Evolutionary conservation across 2,888 invertebrate genomes (phyloP).

Genomic region (Parnassius orleans): DNA sequence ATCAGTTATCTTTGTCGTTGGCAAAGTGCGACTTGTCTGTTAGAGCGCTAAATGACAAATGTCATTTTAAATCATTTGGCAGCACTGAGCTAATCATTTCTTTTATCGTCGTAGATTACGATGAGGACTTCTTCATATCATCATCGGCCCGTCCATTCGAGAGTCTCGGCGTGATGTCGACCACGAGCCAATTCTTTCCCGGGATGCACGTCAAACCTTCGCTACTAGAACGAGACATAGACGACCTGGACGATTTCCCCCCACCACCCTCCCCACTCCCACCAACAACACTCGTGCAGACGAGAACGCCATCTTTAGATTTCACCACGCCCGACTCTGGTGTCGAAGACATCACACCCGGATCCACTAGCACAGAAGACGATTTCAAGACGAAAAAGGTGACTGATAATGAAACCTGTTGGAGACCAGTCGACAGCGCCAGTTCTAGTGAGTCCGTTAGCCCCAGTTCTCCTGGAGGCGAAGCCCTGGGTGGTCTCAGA

Average conservation of each 20-base stretch:
- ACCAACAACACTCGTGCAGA: constrained; percentile 38
- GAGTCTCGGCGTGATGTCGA: constrained; percentile 75
- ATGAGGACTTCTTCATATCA: constrained; percentile 88
- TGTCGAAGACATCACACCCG: constrained; percentile 82
- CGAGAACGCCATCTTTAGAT: constrained; percentile 62
- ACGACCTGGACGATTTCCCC: constrained; percentile 47
- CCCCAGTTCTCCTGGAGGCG: constrained; percentile 66
- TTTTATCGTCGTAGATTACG: constrained; percentile 58
- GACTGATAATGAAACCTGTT: constrained; percentile 40
- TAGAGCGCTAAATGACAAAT: too few relatives aligned
- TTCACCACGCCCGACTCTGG: constrained; percentile 83
- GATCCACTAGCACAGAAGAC: constrained; percentile 57
- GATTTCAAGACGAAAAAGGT: constrained; percentile 54
- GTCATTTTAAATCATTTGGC: too few relatives aligned
- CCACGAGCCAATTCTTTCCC: constrained; percentile 86
- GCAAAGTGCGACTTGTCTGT: too few relatives aligned
- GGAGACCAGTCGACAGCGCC: constrained; percentile 61
- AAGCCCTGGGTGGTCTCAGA: constrained; percentile 84
- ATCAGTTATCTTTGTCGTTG: too few relatives aligned
- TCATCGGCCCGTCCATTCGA: constrained; percentile 88
- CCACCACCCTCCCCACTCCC: constrained; percentile 40
- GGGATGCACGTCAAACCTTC: constrained; percentile 73
- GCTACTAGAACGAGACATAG: constrained; percentile 45
- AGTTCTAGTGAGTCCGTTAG: constrained; percentile 72
- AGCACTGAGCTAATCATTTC: too few relatives aligned